Evolutionary conservation across 2,888 invertebrate species (phyloP), one percentile per base, ranked within the genome.

Genomic region (Zele albiditarsus): DNA sequence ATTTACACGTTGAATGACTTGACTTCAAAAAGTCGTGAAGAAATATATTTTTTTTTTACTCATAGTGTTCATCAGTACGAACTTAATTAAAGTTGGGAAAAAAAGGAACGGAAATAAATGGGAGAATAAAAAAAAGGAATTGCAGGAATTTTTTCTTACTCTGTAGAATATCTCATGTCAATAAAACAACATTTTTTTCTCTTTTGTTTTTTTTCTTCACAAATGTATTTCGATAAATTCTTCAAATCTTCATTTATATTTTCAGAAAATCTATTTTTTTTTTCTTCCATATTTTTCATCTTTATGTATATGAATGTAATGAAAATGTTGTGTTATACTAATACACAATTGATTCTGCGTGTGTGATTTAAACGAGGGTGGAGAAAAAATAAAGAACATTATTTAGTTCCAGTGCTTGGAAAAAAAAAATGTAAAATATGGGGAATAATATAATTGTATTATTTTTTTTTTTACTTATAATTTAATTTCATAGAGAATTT

Each of bases 1-100:
- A 53, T 53, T 53, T 53, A 20, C 53, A 53, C 53, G 20, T 53
- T 20, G 53, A 53, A 53, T 53, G 53, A 53, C 53, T 53, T 53
- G 1, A 53, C 20, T 53, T 53, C 53, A 53, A 53, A 53, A 53
- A 53, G 53, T 53, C 23, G 4, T 53, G 53, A n/a, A 53, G 8
- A 53, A 20, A 53, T n/a, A 46, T 46, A 12, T n/a, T 46, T 46
- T 46, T 46, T 46, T 33, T 33, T 33, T 33, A n/a, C 38, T 38
- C 12, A 12, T 53, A n/a, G 53, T n/a, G 53, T 53, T 20, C 53
- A 53, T 53, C 53, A 53, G 6, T 5, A 20, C 20, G 8, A 53
- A 53, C 20, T 53, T 53, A 53, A 53, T 53, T 53, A 53, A 53
- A 53, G 53, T 53, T 53, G 6, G 53, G 20, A 53, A 53, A 10